Conservation (phyloP, 2,888 invertebrate species). For the Athalia rosae region DNA sequence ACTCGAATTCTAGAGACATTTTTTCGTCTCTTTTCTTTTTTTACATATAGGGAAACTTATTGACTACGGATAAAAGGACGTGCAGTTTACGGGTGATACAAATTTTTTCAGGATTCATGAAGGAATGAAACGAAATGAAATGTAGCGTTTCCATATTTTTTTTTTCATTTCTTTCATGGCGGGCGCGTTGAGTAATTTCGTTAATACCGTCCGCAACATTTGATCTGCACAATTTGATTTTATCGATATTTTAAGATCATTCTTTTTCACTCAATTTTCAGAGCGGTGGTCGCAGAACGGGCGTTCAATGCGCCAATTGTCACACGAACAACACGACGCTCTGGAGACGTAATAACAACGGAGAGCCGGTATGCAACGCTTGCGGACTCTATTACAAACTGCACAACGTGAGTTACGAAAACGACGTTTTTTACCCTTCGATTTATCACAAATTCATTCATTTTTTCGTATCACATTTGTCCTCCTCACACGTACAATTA, state of each 20-base stretch:
- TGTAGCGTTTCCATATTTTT: no score
- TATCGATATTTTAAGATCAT: neutral
- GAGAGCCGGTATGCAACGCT: conserved; percentile 99
- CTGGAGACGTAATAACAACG: conserved; percentile 99
- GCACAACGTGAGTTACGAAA: conserved; percentile 66
- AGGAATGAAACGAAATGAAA: no score
- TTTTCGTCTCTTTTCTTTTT: neutral
- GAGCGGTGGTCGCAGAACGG: conserved; percentile 74
- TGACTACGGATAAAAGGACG: no score
- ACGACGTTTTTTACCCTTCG: neutral
- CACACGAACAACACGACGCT: conserved; percentile 90
- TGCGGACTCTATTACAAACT: conserved; percentile 99
- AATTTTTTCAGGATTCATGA: no score
- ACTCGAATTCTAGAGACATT: neutral
- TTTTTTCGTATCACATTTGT: no score
- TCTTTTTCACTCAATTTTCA: conserved; percentile 37
- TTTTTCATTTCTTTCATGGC: no score
- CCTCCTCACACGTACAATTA: no score
- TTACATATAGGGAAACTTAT: no score
- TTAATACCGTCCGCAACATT: conserved; percentile 34
- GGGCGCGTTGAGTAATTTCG: no score
- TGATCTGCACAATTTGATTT: neutral
- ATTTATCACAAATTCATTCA: no score
- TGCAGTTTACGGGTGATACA: neutral
- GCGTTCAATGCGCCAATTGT: conserved; percentile 84